phyloP scores from a whole-genome alignment of 2,888 invertebrate species.

The Ferrisia virgata region DNA sequence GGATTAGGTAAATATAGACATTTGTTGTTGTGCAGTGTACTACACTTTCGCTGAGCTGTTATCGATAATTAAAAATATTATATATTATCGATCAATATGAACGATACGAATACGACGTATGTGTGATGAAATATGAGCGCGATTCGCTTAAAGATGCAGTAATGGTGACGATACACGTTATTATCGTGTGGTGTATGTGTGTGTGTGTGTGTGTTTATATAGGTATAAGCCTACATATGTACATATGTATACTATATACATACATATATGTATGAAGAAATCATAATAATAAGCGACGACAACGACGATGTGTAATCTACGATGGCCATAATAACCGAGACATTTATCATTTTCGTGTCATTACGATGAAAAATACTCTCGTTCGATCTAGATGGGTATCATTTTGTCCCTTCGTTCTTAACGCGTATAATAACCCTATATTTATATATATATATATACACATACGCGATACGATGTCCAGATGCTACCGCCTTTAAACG shows the following conservation, averaged over 20 bases:
- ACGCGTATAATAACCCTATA: not conserved
- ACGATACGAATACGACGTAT: not conserved
- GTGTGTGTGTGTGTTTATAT: no score
- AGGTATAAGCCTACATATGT: no score
- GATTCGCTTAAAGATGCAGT: not conserved
- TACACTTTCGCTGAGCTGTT: constrained; percentile 7
- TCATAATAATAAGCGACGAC: no score
- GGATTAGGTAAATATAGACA: not conserved
- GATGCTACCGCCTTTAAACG: no score
- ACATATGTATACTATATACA: no score
- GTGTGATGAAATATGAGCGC: not conserved
- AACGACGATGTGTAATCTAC: not conserved
- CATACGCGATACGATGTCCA: not conserved
- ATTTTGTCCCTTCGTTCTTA: not conserved
- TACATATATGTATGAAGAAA: constrained; percentile 19
- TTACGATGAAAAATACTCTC: not conserved
- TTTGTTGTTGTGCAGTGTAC: no score
- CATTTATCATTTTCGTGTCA: constrained; percentile 28
- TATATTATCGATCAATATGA: constrained; percentile 1
- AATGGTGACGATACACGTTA: not conserved
- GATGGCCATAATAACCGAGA: not conserved
- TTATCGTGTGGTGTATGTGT: no score
- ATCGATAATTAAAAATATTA: constrained; percentile 13
- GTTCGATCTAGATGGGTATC: not conserved
- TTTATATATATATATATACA: not conserved